These are phyloP conservation scores for Reticulitermes speratus DNA, from an alignment of 1,140 invertebrate genomes.

Conservation along the genomic window DNA sequence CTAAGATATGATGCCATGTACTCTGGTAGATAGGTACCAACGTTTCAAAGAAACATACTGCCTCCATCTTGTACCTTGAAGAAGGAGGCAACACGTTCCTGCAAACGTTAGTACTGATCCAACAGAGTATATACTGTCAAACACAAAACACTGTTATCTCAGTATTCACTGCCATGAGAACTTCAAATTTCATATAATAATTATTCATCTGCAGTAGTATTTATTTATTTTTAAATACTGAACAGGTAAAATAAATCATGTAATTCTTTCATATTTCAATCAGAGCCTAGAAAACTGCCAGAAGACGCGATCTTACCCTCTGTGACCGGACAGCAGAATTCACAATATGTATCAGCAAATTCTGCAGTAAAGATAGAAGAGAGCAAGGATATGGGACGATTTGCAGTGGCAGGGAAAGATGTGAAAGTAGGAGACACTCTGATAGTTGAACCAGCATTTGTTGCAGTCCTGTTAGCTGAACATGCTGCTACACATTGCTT, in stretches of 20 bases:
- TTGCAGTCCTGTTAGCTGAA: constrained; percentile 69
- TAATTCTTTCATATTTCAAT: constrained; percentile 7
- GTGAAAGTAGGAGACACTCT: constrained; percentile 67
- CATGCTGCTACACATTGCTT: constrained; percentile 71
- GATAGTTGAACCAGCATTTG: constrained; percentile 70
- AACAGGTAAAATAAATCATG: not conserved
- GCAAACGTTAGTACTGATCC: too few species aligned
- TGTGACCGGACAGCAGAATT: not conserved
- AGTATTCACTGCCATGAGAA: too few species aligned
- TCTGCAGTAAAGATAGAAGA: constrained; percentile 39
- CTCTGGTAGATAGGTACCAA: too few species aligned
- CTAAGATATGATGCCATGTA: too few species aligned
- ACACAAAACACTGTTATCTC: too few species aligned
- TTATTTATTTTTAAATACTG: too few species aligned
- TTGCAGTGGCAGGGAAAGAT: constrained; percentile 61
- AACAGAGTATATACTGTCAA: too few species aligned
- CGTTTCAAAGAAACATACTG: too few species aligned
- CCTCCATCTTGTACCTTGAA: too few species aligned
- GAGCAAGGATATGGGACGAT: constrained; percentile 53
- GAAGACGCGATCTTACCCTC: not conserved
- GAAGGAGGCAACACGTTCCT: too few species aligned
- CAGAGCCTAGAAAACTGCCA: not conserved
- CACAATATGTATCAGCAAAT: constrained; percentile 25
- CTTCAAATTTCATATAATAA: too few species aligned
- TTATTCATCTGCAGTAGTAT: too few species aligned